phyloP scores from a whole-genome alignment of 2,113 vertebrate genomes.

The Nesogale talazaci region DNA sequence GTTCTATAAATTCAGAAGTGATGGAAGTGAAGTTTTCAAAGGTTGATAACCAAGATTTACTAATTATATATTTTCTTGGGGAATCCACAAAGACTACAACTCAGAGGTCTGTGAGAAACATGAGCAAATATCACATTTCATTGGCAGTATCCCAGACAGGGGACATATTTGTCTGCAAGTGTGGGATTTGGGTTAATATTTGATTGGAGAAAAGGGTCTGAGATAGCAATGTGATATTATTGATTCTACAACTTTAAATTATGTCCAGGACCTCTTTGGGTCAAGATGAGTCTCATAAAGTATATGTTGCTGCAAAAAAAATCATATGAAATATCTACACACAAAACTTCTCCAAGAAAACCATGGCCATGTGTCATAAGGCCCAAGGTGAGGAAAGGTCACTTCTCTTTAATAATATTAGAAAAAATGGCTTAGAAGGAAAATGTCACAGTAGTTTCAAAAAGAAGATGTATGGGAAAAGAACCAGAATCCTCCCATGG shows the following conservation, averaged over 20 bases:
- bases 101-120: neutral
- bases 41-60: neutral
- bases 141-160: neutral
- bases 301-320: slow-evolving; percentile 17
- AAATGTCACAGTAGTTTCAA: neutral
- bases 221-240: neutral
- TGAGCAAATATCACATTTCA: neutral
- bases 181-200: slow-evolving; percentile 3
- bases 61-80: neutral
- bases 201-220: neutral
- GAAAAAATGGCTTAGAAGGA: slow-evolving; percentile 7
- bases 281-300: neutral
- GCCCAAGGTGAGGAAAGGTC: neutral
- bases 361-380: neutral
- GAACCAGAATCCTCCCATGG: neutral
- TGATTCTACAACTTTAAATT: slow-evolving; percentile 20
- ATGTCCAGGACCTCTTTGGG: neutral
- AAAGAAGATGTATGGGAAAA: neutral
- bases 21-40: neutral
- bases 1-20: neutral
- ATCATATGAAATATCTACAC: slow-evolving; percentile 12
- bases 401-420: neutral
- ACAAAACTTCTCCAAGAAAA: neutral
- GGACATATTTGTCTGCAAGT: neutral
- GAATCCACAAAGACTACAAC: neutral